Evolutionary conservation across 2,113 vertebrate genomes (phyloP).

Genomic region (Cricetomys ansorgei): DNA sequence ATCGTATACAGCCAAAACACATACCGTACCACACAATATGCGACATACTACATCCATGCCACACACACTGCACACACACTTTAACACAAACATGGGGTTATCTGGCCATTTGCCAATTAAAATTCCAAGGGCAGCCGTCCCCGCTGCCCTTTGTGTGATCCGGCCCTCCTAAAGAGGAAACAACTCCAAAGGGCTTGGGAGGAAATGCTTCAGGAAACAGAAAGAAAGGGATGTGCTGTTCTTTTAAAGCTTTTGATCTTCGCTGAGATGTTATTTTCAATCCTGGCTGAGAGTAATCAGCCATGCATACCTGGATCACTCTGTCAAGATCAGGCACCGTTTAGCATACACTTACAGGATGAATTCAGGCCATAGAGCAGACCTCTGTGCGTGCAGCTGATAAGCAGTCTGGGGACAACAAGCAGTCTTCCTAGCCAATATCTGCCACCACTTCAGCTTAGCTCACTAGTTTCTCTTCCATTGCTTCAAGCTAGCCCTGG

Average conservation of each 20-base stretch:
- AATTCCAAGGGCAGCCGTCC: slow-evolving; percentile 47
- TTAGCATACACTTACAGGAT: neutral
- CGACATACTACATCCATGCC: neutral
- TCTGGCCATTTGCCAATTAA: slow-evolving; percentile 5
- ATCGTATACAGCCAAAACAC: neutral
- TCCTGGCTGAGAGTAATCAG: neutral
- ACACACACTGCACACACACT: neutral
- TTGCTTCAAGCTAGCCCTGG: neutral
- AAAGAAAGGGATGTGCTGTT: slow-evolving; percentile 35
- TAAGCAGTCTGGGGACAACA: neutral
- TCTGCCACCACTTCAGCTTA: neutral
- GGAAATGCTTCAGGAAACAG: slow-evolving; percentile 5
- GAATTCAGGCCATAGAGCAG: neutral
- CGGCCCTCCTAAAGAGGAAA: slow-evolving; percentile 31
- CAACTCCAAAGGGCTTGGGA: neutral
- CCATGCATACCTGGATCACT: neutral
- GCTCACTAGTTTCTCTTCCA: too few species aligned
- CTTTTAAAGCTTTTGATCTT: slow-evolving; percentile 44
- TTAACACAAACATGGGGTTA: neutral
- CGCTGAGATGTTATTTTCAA: neutral
- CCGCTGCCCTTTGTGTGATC: neutral
- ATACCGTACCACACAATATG: neutral
- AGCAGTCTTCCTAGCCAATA: neutral
- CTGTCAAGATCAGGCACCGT: neutral
- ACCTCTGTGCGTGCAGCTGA: neutral